Conservation (phyloP, 2,888 invertebrate species). For the Papilio gigon region DNA sequence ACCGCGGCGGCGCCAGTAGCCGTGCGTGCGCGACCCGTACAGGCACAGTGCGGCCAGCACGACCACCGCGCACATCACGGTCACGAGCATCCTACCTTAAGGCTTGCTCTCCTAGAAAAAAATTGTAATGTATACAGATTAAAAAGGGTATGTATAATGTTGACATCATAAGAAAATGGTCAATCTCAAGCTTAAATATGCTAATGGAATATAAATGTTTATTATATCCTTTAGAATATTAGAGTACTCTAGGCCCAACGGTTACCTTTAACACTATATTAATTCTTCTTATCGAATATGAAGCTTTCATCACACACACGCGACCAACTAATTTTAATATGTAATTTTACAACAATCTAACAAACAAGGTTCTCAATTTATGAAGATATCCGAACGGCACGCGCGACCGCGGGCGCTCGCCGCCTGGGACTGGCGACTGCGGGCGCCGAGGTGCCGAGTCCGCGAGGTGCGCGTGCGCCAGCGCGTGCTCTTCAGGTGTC, state of each 20-base stretch:
- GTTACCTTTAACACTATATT: background rate
- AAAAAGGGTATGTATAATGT: background rate
- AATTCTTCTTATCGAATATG: background rate
- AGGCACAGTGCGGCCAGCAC: slow-evolving; percentile 7
- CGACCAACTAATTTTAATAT: background rate
- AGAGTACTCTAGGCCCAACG: background rate
- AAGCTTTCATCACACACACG: background rate
- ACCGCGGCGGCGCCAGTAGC: slow-evolving; percentile 44
- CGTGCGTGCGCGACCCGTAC: slow-evolving; percentile 23
- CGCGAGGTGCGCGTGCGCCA: background rate
- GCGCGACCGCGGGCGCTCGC: background rate
- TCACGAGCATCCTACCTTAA: background rate
- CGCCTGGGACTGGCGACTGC: background rate
- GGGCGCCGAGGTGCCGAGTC: background rate
- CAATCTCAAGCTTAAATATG: background rate
- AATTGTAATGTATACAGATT: background rate
- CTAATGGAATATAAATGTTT: background rate
- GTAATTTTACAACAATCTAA: background rate
- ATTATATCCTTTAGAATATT: background rate
- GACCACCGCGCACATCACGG: background rate
- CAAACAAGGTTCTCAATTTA: background rate
- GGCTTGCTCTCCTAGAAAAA: background rate
- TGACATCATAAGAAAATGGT: too few relatives aligned
- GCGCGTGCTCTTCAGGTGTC: background rate
- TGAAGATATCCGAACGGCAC: background rate